Base-by-base conservation (phyloP, 2,797 vertebrate genomes). In the Cheirogaleus major region DNA sequence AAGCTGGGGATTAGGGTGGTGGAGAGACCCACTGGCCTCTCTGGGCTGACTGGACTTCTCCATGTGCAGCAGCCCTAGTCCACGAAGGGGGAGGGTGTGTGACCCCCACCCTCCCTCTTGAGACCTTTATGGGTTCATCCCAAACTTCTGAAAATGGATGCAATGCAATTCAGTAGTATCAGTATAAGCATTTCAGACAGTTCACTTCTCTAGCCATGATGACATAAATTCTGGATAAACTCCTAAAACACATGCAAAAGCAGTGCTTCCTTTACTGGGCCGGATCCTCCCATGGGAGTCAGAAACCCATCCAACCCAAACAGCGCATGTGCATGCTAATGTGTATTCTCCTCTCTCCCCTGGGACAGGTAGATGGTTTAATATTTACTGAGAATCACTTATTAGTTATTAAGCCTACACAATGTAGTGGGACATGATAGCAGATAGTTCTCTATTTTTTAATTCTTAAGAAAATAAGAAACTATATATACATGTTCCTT, bases 391-490 rank as follows among this genome's bases (percentile, higher is more conserved):
- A 43, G 41, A 13, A 25, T 25, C 11, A 22, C 35, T 89, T 50
- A 82, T 35, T 35, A 73, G 41, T 79, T 72, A 70, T 70, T 61
- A 69, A 43, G 14, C 20, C 63, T 45, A 9, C 17, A 57, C 13
- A 45, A 57, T 65, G 8, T 73, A 13, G 41, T 35, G 17, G 65
- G 8, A 32, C 23, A 35, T 9, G 48, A 32, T 35, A 5, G 8
- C 2, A 27, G 1, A 65, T 45, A 80, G 65, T 65, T 35, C 7
- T 50, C 38, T 27, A 13, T 17, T 72, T 61, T 59, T 87, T 59
- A 82, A 84, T 61, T 76, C 50, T 95, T 30, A 88, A 78, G 23
- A 86, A 81, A 88, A 61, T 41, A 41, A 8, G 43, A 73, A 79
- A 41, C 23, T 61, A n/a, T 57, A 41, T 83, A 48, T 43, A 48